These are phyloP conservation scores for Triplophysa dalaica DNA, from an alignment of 2,113 vertebrate species.

Conservation along the genomic window DNA sequence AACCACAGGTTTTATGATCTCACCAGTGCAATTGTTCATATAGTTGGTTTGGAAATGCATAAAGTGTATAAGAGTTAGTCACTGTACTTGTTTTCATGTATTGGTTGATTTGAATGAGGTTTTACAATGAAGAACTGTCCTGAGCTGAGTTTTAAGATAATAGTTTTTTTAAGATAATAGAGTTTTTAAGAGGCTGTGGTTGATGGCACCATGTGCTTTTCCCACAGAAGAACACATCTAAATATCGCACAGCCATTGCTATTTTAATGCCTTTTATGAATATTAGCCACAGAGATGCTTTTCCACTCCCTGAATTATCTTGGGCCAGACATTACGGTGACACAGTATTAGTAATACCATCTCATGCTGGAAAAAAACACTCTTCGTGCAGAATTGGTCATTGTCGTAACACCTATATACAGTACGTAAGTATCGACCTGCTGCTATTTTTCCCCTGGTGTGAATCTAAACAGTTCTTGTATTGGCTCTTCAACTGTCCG, in stretches of 20 bases:
- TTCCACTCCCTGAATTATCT: slow-evolving; percentile 20
- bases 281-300: slow-evolving; percentile 10
- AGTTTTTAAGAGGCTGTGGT: neutral
- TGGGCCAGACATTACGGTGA: slow-evolving; percentile 7
- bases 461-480: slow-evolving; percentile 21
- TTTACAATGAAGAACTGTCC: neutral
- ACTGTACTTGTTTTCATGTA: slow-evolving; percentile 14
- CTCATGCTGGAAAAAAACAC: slow-evolving; percentile 12
- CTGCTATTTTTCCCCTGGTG: slow-evolving; percentile 5
- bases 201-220: neutral
- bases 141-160: neutral
- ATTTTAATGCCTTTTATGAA: neutral
- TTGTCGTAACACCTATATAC: neutral
- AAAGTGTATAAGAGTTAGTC: neutral
- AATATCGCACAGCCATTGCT: slow-evolving; percentile 1
- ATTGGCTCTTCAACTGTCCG: neutral
- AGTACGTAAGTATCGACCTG: slow-evolving; percentile 2
- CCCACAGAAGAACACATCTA: neutral
- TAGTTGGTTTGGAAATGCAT: slow-evolving; percentile 7
- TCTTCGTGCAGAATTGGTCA: neutral
- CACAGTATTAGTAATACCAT: slow-evolving; percentile 4
- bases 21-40: slow-evolving; percentile 18
- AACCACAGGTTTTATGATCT: slow-evolving; percentile 16
- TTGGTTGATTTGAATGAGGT: neutral
- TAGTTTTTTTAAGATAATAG: no score